These are phyloP conservation scores for Synanthedon andrenaeformis DNA, from an alignment of 2,888 invertebrate genomes.

Conservation along the genomic window DNA sequence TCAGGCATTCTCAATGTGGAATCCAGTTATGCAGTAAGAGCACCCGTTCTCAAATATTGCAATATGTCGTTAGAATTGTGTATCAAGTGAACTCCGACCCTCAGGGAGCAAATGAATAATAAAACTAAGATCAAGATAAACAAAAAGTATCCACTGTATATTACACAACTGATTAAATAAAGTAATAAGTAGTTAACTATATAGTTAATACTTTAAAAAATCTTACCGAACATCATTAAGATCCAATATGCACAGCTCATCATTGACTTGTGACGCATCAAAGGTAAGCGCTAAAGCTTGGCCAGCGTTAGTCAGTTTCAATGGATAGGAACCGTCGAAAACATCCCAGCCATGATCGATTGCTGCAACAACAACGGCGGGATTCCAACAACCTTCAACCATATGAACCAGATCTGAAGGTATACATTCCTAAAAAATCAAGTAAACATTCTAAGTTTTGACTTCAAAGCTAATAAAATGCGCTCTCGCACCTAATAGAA, in stretches of 20 bases:
- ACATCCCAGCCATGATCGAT: slow-evolving; percentile 85
- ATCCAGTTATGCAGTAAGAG: no score
- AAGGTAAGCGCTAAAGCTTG: slow-evolving; percentile 76
- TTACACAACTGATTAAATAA: no score
- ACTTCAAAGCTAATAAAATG: background rate
- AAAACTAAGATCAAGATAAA: no score
- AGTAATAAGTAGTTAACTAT: no score
- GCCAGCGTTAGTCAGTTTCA: slow-evolving; percentile 75
- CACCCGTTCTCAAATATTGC: no score
- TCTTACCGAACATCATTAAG: slow-evolving; percentile 65
- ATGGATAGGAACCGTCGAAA: slow-evolving; percentile 89
- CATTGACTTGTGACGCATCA: slow-evolving; percentile 22
- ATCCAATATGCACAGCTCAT: slow-evolving; percentile 67
- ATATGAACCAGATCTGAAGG: slow-evolving; percentile 78
- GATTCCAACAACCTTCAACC: slow-evolving; percentile 85
- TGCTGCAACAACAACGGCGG: slow-evolving; percentile 77
- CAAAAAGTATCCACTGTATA: no score
- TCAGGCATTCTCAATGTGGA: no score
- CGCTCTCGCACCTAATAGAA: no score
- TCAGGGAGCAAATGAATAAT: no score
- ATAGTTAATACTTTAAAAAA: no score
- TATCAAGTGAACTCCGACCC: no score
- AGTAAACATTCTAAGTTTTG: background rate
- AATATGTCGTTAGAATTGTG: no score
- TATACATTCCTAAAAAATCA: slow-evolving; percentile 66